phyloP scores from a whole-genome alignment of 1,140 invertebrate species.

The Brachionus rubens region DNA sequence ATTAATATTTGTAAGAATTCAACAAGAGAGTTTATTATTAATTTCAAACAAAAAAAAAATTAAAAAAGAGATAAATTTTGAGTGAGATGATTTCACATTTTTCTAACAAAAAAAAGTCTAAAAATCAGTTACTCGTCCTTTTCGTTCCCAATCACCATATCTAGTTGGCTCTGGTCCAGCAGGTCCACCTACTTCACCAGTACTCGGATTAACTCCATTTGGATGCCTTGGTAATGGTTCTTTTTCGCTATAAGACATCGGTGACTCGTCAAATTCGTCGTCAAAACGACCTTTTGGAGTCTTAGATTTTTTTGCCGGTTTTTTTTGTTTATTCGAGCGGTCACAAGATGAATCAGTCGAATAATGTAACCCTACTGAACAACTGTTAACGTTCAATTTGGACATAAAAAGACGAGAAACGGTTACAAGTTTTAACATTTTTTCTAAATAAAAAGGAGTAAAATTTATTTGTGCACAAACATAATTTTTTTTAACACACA shows the following conservation, averaged over 20 bases:
- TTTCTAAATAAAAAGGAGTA: too few species aligned
- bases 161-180: slow-evolving; percentile 93
- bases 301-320: not conserved
- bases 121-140: slow-evolving; percentile 20
- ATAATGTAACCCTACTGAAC: too few species aligned
- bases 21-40: too few species aligned
- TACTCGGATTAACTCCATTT: slow-evolving; percentile 65
- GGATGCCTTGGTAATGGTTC: slow-evolving; percentile 37
- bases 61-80: not conserved
- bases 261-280: slow-evolving; percentile 39
- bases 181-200: slow-evolving; percentile 90
- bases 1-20: too few species aligned
- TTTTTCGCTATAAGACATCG: slow-evolving; percentile 28
- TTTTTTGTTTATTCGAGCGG: not conserved
- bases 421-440: too few species aligned
- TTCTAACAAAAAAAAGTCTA: not conserved
- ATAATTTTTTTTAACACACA: too few species aligned
- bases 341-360: not conserved
- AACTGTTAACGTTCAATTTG: too few species aligned
- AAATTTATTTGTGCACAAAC: too few species aligned
- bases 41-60: not conserved
- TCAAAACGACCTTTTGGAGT: slow-evolving; percentile 44
- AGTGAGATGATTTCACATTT: too few species aligned
- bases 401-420: too few species aligned
- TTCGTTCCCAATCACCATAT: slow-evolving; percentile 98